Percentiles rank a stretch among this genome's conserved stretches.
These are phyloP conservation scores for Chelonia mydas DNA, from an alignment of 2,797 vertebrate species.

Conservation along the genomic window DNA sequence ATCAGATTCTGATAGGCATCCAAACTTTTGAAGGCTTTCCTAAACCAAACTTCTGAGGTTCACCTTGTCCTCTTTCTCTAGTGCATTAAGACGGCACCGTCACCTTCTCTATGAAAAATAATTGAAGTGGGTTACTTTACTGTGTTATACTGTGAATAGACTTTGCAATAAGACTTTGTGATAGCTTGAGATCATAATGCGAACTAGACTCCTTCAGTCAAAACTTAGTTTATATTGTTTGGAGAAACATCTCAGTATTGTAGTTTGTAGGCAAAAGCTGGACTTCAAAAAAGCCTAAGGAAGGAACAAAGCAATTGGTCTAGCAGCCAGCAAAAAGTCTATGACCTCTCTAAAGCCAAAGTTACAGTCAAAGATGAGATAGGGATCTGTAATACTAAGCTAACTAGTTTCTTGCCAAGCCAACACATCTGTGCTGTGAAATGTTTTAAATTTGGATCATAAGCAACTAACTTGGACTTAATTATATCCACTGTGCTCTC, in stretches of 20 bases:
- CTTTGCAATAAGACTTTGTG: background rate
- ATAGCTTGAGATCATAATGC: background rate
- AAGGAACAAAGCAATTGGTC: conserved; percentile 63
- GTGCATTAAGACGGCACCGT: background rate
- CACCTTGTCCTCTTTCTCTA: background rate
- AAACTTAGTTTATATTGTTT: conserved; percentile 39
- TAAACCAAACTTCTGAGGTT: conserved; percentile 12
- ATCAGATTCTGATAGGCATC: conserved; percentile 33
- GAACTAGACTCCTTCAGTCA: background rate
- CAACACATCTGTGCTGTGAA: conserved; percentile 68
- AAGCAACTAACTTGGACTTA: conserved; percentile 58
- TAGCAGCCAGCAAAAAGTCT: conserved; percentile 68
- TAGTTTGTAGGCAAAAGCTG: conserved; percentile 46
- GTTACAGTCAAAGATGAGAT: conserved; percentile 35
- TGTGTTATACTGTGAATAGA: background rate
- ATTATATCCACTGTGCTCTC: conserved; percentile 29
- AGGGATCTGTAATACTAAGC: conserved; percentile 23
- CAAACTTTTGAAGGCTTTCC: conserved; percentile 14
- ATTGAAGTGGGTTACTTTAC: conserved; percentile 6
- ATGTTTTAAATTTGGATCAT: conserved; percentile 66
- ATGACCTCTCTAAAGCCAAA: conserved; percentile 66
- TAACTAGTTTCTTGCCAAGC: conserved; percentile 38
- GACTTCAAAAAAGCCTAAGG: conserved; percentile 62
- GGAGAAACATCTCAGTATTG: conserved; percentile 46
- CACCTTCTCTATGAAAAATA: background rate